Base-by-base conservation (phyloP, 2,888 invertebrate species). In the Tinea trinotella region DNA sequence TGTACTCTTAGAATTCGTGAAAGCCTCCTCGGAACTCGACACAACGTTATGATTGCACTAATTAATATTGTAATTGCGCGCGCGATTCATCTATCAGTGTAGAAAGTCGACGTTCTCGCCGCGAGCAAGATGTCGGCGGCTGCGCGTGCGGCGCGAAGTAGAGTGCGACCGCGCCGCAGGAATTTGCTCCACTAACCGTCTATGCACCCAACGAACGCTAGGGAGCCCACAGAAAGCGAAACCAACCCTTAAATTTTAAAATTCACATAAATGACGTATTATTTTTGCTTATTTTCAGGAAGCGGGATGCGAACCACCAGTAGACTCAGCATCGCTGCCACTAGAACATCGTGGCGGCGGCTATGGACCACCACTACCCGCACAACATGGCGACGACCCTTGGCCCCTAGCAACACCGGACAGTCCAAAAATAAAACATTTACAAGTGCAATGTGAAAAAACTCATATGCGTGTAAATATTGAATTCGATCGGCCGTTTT, bases 381-480 rank as follows among this genome's bases (percentile, higher is more conserved):
- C 88, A 6, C 76, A 84, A 62, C 79, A 74, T 63, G 88, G 85
- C 55, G 94, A 95, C 63, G 96, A 96, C 68, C 92, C 94, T 56
- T 97, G 96, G 97, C 96, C 96, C 0, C 80, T 95, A 61, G 92
- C 94, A 46, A 90, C 93, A 49, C 93, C 95, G 15, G 96, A 97
- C 70, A 95, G 95, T 80, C 96, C 96, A 0, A 95, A 96, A 79
- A 96, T 97, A 66, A 96, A 96, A 80, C 94, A 95, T 68, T 85
- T 96, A 59, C 95, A 96, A 87, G 97, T 97, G 61, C 96, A 97
- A 74, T 97, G 97, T 79, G 97, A 97, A 79, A 97, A 97, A 78
- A 96, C 96, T 50, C 95, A 96, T 74, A 97, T 97, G 96, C 89
- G 96, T 54, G 97, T 97, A 55, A 96, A 96, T 76, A 95, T 97